phyloP scores from a whole-genome alignment of 2,113 vertebrate species.

The Aldabrachelys gigantea region DNA sequence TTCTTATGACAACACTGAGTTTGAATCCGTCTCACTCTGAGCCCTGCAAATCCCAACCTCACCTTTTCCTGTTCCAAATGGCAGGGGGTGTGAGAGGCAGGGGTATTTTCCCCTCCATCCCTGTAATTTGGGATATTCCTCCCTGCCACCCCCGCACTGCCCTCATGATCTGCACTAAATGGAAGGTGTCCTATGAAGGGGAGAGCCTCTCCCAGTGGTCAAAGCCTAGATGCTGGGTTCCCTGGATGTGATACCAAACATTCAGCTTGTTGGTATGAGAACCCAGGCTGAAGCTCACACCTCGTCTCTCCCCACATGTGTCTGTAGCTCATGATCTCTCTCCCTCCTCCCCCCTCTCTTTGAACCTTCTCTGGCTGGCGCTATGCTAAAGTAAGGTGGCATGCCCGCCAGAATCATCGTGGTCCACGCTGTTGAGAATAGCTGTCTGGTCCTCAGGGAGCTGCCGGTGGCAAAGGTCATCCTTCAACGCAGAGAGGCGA shows the following conservation, averaged over 20 bases:
- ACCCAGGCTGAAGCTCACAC: not conserved
- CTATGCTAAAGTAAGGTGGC: slow-evolving; percentile 89
- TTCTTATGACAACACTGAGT: not conserved
- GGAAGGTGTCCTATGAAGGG: not conserved
- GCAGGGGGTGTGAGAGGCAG: not conserved
- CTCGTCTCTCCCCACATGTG: not conserved
- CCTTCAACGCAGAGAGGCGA: slow-evolving; percentile 89
- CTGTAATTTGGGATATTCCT: not conserved
- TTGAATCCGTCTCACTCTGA: not conserved
- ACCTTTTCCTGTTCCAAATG: not conserved
- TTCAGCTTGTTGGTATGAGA: not conserved
- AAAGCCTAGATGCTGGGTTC: not conserved
- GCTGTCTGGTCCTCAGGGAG: slow-evolving; percentile 93
- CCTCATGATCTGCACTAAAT: not conserved
- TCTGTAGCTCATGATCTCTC: not conserved
- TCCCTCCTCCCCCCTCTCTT: slow-evolving; percentile 22
- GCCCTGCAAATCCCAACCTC: not conserved
- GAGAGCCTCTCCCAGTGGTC: not conserved
- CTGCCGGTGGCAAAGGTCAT: slow-evolving; percentile 87
- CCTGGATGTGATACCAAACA: not conserved
- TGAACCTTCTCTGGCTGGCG: slow-evolving; percentile 38
- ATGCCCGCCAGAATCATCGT: slow-evolving; percentile 86
- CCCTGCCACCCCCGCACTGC: not conserved
- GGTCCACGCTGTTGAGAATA: slow-evolving; percentile 93
- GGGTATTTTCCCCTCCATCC: not conserved